These are phyloP conservation scores for Limonius californicus DNA, from an alignment of 1,140 invertebrate species.

Conservation along the genomic window DNA sequence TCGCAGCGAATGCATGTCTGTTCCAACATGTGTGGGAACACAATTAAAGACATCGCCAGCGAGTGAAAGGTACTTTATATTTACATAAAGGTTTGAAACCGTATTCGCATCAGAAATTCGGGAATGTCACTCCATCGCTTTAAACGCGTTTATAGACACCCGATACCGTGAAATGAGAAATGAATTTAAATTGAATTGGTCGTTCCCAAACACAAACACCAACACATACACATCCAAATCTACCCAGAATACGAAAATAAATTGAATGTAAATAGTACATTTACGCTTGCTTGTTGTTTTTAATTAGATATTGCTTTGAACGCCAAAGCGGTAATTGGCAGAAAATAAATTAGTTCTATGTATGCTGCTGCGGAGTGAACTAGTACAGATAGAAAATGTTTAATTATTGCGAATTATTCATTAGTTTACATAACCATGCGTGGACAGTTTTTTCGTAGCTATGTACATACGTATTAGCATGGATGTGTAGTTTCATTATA, in stretches of 20 bases:
- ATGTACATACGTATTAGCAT: no score
- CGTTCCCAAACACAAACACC: constrained; percentile 6
- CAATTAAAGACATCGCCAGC: neutral
- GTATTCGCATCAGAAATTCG: constrained; percentile 9
- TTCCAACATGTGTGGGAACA: neutral
- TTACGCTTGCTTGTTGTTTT: constrained; percentile 10
- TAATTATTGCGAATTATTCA: no score
- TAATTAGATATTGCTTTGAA: constrained; percentile 2
- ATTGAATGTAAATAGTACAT: constrained; percentile 1
- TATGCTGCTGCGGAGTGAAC: no score
- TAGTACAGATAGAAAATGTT: no score
- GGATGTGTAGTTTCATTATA: no score
- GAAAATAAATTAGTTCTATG: neutral
- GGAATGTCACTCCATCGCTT: constrained; percentile 5
- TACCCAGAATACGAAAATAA: neutral
- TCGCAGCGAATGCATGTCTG: no score
- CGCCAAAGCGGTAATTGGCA: neutral
- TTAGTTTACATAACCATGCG: no score
- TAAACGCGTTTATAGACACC: constrained; percentile 12
- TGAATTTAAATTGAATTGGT: constrained; percentile 15
- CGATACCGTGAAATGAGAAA: constrained; percentile 13
- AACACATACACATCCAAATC: constrained; percentile 3
- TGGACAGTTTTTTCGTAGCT: no score
- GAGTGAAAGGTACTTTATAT: constrained; percentile 10
- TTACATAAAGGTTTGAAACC: constrained; percentile 13